These are phyloP conservation scores for Nestor notabilis DNA, from an alignment of 2,113 vertebrate genomes.

Conservation along the genomic window DNA sequence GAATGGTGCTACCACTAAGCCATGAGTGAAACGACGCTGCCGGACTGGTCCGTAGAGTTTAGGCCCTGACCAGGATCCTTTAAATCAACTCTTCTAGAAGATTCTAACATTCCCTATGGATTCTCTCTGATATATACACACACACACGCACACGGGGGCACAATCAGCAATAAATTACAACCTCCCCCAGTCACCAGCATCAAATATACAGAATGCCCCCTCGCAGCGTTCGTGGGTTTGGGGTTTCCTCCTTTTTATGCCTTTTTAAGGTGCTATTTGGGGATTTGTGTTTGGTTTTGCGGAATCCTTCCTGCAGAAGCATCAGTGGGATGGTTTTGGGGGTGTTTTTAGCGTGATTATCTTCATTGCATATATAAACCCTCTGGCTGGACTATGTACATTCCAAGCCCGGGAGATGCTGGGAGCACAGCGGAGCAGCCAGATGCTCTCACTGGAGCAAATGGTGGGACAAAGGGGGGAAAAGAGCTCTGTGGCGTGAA, in stretches of 20 bases:
- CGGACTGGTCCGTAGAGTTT: conserved; percentile 8
- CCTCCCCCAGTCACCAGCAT: neutral
- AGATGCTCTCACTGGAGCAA: neutral
- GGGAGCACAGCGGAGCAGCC: neutral
- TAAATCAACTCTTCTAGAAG: neutral
- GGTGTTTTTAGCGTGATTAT: neutral
- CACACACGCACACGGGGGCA: neutral
- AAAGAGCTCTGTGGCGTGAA: neutral
- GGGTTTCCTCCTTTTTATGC: accelerated
- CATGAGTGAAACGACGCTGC: neutral
- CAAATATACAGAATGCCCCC: conserved; percentile 41
- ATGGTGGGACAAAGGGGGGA: neutral
- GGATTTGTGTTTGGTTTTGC: neutral
- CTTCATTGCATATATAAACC: neutral
- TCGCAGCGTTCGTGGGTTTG: neutral
- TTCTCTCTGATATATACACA: conserved; percentile 26
- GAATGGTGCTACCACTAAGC: neutral
- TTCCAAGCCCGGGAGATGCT: neutral
- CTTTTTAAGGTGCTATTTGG: neutral
- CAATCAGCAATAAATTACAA: conserved; percentile 61
- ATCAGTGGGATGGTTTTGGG: neutral
- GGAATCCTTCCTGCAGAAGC: neutral
- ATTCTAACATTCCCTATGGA: neutral
- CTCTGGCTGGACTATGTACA: neutral
- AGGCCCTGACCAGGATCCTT: conserved; percentile 34